Evolutionary conservation across 2,113 vertebrate genomes (phyloP).

Genomic region (Notothenia rossii): DNA sequence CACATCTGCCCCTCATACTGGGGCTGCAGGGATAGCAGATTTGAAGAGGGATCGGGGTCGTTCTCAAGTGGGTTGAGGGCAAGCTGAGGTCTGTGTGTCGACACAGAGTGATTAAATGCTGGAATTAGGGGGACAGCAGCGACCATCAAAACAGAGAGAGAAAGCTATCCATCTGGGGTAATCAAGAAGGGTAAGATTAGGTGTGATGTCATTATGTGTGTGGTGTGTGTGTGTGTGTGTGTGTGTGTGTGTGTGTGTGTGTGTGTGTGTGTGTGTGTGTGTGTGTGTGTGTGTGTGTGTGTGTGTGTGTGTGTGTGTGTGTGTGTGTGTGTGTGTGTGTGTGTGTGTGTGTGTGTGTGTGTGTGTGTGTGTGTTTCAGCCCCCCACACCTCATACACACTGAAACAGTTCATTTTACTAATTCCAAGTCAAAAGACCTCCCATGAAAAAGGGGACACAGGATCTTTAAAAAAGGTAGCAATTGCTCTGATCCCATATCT

Average conservation of each 20-base stretch:
- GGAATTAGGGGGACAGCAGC: conserved; percentile 72
- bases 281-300: conserved; percentile 38
- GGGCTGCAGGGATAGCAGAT: conserved; percentile 63
- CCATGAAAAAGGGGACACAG: conserved; percentile 51
- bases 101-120: conserved; percentile 79
- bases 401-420: conserved; percentile 66
- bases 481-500: conserved; percentile 69
- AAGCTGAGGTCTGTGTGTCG: conserved; percentile 63
- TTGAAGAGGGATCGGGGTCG: conserved; percentile 70
- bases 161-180: conserved; percentile 75
- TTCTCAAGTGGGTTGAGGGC: conserved; percentile 80
- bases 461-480: conserved; percentile 59
- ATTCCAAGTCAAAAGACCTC: conserved; percentile 77
- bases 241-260: conserved; percentile 44
- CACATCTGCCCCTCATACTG: conserved; percentile 79
- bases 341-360: conserved; percentile 45
- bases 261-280: conserved; percentile 45
- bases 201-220: conserved; percentile 11
- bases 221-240: conserved; percentile 38
- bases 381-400: conserved; percentile 25
- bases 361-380: conserved; percentile 49
- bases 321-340: conserved; percentile 46
- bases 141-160: conserved; percentile 70
- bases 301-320: conserved; percentile 30
- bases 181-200: conserved; percentile 72